Evolutionary conservation across 1,140 invertebrate genomes (phyloP).

Genomic region (Bombus terrestris): DNA sequence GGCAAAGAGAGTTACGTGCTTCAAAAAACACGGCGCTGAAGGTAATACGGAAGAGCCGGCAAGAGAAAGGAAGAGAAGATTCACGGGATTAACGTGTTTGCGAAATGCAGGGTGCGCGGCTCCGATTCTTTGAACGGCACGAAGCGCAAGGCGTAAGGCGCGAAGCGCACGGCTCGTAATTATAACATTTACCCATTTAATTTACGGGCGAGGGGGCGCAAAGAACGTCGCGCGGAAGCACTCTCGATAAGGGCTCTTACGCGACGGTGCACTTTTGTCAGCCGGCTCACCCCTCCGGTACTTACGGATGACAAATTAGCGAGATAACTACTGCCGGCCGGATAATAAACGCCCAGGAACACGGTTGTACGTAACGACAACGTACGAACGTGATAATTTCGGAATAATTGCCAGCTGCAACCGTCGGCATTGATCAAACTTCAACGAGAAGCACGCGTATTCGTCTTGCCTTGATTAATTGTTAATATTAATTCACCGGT

Average conservation of each 20-base stretch:
- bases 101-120: not conserved
- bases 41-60: no score
- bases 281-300: conserved; percentile 18
- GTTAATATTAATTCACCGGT: conserved; percentile 54
- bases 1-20: no score
- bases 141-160: not conserved
- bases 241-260: conserved; percentile 48
- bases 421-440: conserved; percentile 52
- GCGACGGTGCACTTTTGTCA: conserved; percentile 56
- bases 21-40: no score
- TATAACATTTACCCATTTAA: conserved; percentile 46
- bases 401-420: conserved; percentile 52
- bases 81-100: conserved; percentile 33
- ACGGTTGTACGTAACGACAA: conserved; percentile 42
- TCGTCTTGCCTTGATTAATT: conserved; percentile 55
- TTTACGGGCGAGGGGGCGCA: conserved; percentile 28
- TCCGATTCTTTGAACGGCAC: not conserved
- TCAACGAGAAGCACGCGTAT: conserved; percentile 1
- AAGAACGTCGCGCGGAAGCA: conserved; percentile 41
- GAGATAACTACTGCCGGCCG: conserved; percentile 61
- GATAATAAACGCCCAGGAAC: conserved; percentile 62
- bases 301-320: conserved; percentile 68
- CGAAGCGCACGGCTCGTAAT: conserved; percentile 22
- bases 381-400: conserved; percentile 59
- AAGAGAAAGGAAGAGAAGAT: conserved; percentile 1